A percentile compares a stretch with the other conserved stretches of the same genome.
These are phyloP conservation scores for Ectropis crepuscularia DNA, from an alignment of 2,888 invertebrate species.

Conservation along the genomic window DNA sequence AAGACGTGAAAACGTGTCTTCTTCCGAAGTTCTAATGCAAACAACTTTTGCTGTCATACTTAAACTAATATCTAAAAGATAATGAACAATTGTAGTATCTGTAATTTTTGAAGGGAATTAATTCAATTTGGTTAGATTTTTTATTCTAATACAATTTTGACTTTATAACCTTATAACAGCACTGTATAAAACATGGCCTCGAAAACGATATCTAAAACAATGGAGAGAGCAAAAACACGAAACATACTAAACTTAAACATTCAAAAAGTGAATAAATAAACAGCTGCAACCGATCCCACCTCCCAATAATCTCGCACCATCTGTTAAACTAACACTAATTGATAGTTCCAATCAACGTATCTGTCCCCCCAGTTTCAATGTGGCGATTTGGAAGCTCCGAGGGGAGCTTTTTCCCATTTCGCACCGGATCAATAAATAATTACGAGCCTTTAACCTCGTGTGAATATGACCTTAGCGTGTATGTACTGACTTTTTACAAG, in stretches of 20 bases:
- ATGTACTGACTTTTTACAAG: slow-evolving; percentile 37
- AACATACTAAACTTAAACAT: not conserved
- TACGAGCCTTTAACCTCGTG: slow-evolving; percentile 63
- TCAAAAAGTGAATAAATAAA: not conserved
- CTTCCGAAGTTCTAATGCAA: too few species aligned
- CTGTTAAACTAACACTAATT: slow-evolving; percentile 47
- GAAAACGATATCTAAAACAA: too few species aligned
- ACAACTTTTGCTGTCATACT: too few species aligned
- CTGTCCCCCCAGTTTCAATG: slow-evolving; percentile 33
- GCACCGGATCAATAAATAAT: slow-evolving; percentile 76
- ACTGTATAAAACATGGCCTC: too few species aligned
- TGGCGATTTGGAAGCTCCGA: slow-evolving; percentile 46
- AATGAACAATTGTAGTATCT: too few species aligned
- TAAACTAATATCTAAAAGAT: too few species aligned
- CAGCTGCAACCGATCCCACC: slow-evolving; percentile 35
- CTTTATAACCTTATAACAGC: too few species aligned
- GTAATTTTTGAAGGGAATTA: too few species aligned
- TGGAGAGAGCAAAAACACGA: too few species aligned
- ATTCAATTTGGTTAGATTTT: too few species aligned
- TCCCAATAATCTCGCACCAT: slow-evolving; percentile 23
- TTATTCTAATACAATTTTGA: too few species aligned
- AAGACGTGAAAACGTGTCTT: too few species aligned
- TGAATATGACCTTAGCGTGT: slow-evolving; percentile 69
- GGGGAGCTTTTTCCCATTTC: slow-evolving; percentile 65
- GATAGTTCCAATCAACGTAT: slow-evolving; percentile 49